Conservation (phyloP, 2,113 vertebrate species). For the Podarcis raffonei region DNA sequence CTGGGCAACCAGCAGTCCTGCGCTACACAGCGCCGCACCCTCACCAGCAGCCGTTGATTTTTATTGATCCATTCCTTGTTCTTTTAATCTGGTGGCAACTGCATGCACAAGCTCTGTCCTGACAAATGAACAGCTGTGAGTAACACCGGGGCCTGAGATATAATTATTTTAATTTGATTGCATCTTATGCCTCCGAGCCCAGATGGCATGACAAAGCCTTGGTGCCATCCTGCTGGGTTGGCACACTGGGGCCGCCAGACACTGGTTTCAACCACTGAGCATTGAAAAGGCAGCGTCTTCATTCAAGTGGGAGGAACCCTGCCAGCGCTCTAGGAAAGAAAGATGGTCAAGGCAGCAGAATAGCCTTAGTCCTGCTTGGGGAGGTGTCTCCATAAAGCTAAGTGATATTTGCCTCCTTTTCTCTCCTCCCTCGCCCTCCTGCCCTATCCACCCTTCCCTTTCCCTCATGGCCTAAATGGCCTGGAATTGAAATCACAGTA, state of each 20-base stretch:
- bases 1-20: neutral
- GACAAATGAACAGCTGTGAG: conserved; percentile 48
- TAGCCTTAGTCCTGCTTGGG: conserved; percentile 29
- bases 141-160: conserved; percentile 14
- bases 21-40: neutral
- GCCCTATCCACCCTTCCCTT: neutral
- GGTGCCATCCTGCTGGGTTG: conserved; percentile 62
- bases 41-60: neutral
- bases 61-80: neutral
- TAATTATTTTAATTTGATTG: conserved; percentile 43
- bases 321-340: conserved; percentile 28
- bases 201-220: conserved; percentile 65
- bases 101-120: accelerated
- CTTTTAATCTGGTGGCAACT: neutral
- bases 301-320: conserved; percentile 3
- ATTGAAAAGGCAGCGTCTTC: conserved; percentile 39
- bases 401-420: neutral
- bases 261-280: conserved; percentile 34
- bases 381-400: conserved; percentile 14
- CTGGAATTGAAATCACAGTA: conserved; percentile 52
- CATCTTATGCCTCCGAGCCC: conserved; percentile 54
- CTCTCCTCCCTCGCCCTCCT: neutral
- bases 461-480: conserved; percentile 44
- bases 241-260: conserved; percentile 56
- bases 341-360: conserved; percentile 36